Evolutionary conservation across 2,797 vertebrate genomes (phyloP).

Genomic region (Myotis findleyi): DNA sequence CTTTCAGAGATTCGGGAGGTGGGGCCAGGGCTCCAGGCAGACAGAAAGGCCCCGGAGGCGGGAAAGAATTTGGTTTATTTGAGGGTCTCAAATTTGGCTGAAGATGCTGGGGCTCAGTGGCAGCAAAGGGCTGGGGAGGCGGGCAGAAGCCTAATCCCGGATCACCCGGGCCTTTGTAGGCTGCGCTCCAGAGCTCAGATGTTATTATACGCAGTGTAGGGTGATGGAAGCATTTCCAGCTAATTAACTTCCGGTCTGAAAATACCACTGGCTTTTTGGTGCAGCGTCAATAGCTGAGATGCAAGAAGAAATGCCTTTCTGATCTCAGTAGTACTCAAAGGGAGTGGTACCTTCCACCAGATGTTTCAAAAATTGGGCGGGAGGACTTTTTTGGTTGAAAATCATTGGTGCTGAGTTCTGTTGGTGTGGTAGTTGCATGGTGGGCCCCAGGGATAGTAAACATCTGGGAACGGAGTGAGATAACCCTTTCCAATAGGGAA

Average conservation of each 20-base stretch:
- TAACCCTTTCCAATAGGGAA: background rate
- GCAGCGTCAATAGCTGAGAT: background rate
- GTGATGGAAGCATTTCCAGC: background rate
- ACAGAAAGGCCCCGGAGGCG: no score
- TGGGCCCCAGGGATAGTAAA: accelerated
- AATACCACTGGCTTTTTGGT: background rate
- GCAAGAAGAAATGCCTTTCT: background rate
- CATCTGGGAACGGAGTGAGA: background rate
- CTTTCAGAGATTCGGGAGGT: background rate
- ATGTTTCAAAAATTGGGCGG: background rate
- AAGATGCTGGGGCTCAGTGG: accelerated
- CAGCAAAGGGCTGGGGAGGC: background rate
- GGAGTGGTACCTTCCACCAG: background rate
- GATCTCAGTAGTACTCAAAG: background rate
- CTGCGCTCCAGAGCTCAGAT: background rate
- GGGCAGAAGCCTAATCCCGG: background rate
- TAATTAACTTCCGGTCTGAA: background rate
- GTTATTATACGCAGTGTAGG: no score
- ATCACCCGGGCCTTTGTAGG: accelerated
- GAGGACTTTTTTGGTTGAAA: background rate
- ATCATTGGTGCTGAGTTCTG: background rate
- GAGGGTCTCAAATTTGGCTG: background rate
- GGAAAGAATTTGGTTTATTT: background rate
- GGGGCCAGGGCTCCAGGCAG: background rate
- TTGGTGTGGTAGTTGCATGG: background rate